Evolutionary conservation across 2,888 invertebrate genomes (phyloP).

Genomic region (Cephus spinipes): DNA sequence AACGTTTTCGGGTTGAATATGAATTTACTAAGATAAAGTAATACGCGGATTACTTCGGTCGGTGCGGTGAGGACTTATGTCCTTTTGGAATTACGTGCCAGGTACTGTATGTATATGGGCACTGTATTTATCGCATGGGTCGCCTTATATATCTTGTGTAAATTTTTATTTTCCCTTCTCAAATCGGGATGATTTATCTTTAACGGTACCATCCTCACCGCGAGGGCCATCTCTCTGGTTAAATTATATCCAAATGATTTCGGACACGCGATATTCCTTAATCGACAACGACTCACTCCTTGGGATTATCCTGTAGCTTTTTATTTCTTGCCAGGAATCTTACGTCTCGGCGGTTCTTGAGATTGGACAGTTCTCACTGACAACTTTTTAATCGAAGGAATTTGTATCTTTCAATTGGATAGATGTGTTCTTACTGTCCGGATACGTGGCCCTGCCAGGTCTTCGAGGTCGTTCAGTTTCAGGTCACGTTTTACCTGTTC

Average conservation of each 20-base stretch:
- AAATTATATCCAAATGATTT: neutral
- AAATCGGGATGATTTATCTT: neutral
- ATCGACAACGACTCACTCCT: neutral
- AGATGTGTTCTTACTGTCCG: neutral
- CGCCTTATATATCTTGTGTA: neutral
- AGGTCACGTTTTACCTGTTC: neutral
- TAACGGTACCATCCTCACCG: neutral
- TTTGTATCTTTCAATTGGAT: neutral
- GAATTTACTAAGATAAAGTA: neutral
- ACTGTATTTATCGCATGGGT: neutral
- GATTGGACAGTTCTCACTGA: neutral
- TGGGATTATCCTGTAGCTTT: neutral
- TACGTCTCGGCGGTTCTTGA: neutral
- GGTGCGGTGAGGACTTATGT: neutral
- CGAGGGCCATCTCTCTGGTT: neutral
- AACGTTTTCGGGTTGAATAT: neutral
- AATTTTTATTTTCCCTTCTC: neutral
- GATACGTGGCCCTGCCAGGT: neutral
- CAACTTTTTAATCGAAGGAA: neutral
- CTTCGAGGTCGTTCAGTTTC: neutral
- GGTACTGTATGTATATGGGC: neutral
- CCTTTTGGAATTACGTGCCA: neutral
- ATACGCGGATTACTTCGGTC: neutral
- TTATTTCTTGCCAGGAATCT: neutral
- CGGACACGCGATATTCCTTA: neutral